These are phyloP conservation scores for Tipula lateralis DNA, from an alignment of 2,888 invertebrate genomes.

Conservation along the genomic window DNA sequence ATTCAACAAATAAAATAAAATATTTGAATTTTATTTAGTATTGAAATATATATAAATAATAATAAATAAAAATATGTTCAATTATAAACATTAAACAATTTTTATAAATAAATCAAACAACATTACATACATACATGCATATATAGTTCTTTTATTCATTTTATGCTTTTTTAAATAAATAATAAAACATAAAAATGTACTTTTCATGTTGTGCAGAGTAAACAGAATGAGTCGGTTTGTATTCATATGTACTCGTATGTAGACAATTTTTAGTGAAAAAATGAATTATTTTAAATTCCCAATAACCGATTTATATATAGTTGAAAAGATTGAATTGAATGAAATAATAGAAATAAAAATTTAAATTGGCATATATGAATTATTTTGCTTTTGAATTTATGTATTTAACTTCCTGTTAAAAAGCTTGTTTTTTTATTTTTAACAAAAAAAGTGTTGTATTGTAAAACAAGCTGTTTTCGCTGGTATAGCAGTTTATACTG, in stretches of 20 bases:
- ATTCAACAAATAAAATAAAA: not conserved
- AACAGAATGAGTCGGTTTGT: not conserved
- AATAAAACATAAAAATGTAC: not conserved
- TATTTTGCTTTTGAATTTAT: not conserved
- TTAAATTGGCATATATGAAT: not conserved
- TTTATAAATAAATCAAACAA: not conserved
- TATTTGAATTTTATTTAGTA: not conserved
- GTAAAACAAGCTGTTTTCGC: not conserved
- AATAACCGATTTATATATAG: not conserved
- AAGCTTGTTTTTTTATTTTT: not conserved
- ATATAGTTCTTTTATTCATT: not conserved
- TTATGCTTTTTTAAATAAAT: not conserved
- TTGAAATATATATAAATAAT: not conserved
- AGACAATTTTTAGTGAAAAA: not conserved
- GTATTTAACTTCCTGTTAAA: not conserved
- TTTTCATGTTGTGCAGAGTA: not conserved
- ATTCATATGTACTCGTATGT: too few species aligned
- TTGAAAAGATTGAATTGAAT: not conserved
- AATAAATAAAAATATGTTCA: not conserved
- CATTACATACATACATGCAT: not conserved
- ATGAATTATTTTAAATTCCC: not conserved
- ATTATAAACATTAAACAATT: not conserved
- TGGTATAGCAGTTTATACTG: not conserved
- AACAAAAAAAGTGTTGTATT: not conserved
- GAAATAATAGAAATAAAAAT: constrained; percentile 3